Conservation (phyloP, 2,797 vertebrate genomes). For the Notolepis coatsorum region DNA sequence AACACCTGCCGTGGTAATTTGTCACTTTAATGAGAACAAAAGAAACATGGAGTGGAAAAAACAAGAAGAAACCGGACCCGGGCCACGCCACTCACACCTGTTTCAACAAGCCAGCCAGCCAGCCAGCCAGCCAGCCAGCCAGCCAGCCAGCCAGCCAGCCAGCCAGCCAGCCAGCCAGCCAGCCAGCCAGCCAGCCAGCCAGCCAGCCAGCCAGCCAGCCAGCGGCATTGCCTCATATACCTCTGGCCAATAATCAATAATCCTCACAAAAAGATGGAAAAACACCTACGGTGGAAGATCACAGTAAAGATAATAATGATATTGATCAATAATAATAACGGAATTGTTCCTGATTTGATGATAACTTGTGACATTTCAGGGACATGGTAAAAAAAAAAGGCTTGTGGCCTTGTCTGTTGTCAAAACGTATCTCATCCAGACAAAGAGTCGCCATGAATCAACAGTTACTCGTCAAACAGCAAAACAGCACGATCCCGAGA, state of each 20-base stretch:
- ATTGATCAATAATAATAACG: too few species aligned
- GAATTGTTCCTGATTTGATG: slow-evolving; percentile 5
- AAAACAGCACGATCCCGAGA: slow-evolving; percentile 34
- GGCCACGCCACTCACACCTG: too few species aligned
- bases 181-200: too few species aligned
- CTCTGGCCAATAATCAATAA: too few species aligned
- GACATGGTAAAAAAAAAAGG: slow-evolving; percentile 24
- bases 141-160: too few species aligned
- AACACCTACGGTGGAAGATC: not conserved
- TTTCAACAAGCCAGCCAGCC: too few species aligned
- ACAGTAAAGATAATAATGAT: slow-evolving; percentile 4
- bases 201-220: too few species aligned
- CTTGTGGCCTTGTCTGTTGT: slow-evolving; percentile 33
- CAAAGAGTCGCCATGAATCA: slow-evolving; percentile 59
- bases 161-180: too few species aligned
- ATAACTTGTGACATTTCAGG: slow-evolving; percentile 1
- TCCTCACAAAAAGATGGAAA: not conserved
- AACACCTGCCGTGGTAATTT: slow-evolving; percentile 38
- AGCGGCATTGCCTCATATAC: too few species aligned
- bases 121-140: too few species aligned
- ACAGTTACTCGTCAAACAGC: slow-evolving; percentile 37
- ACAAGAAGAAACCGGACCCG: not conserved
- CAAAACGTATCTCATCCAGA: slow-evolving; percentile 35
- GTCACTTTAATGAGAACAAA: slow-evolving; percentile 26
- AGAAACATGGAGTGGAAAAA: slow-evolving; percentile 5